Evolutionary conservation across 2,888 invertebrate genomes (phyloP).

Genomic region (Andrena dorsata): DNA sequence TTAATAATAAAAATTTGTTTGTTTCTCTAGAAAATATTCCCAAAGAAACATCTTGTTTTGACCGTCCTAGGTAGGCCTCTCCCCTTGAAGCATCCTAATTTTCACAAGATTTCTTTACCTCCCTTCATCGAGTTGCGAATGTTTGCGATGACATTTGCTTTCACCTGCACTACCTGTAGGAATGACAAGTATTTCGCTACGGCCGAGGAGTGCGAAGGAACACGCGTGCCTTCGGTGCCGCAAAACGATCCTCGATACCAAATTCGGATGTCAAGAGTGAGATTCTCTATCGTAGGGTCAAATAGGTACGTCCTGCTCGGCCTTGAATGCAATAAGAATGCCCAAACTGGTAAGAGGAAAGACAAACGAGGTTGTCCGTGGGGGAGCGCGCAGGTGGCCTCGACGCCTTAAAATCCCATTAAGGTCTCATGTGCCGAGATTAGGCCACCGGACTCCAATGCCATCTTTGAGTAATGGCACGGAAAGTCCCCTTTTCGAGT

Average conservation of each 20-base stretch:
- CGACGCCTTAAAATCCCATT: conserved; percentile 85
- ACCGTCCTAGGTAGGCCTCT: not conserved
- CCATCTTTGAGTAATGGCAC: conserved; percentile 83
- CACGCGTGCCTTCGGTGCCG: conserved; percentile 28
- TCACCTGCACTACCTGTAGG: not conserved
- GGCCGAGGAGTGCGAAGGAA: conserved; percentile 15
- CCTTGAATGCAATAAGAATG: conserved; percentile 73
- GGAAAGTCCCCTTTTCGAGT: conserved; percentile 75
- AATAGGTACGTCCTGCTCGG: conserved; percentile 61
- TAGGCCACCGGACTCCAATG: conserved; percentile 81
- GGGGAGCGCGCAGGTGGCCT: conserved; percentile 81
- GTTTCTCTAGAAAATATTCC: no score
- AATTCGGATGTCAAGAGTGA: conserved; percentile 48
- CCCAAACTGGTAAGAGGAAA: conserved; percentile 74
- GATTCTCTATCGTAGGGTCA: conserved; percentile 50
- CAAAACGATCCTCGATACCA: conserved; percentile 44
- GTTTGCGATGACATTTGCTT: not conserved
- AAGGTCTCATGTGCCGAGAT: conserved; percentile 84
- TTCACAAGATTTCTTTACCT: not conserved
- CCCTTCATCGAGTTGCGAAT: not conserved
- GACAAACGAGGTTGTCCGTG: conserved; percentile 80
- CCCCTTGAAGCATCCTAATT: not conserved
- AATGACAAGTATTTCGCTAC: conserved; percentile 23
- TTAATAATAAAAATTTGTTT: no score
- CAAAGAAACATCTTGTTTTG: no score